Evolutionary conservation across 2,113 vertebrate genomes (phyloP).

Genomic region (Talpa occidentalis): DNA sequence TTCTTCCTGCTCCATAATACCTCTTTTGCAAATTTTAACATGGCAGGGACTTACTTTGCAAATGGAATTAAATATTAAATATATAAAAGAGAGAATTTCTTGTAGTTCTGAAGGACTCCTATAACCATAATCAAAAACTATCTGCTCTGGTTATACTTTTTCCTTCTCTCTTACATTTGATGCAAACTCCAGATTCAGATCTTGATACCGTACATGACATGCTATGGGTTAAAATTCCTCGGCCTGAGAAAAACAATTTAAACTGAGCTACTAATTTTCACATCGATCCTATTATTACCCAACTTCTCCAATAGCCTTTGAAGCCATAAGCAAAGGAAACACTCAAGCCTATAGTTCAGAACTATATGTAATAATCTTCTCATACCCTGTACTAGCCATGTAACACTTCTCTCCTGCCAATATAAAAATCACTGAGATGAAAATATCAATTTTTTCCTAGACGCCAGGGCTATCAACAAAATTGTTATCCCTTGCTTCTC

Average conservation of each 20-base stretch:
- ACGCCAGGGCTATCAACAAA: not conserved
- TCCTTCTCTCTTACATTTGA: not conserved
- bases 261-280: not conserved
- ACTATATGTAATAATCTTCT: not conserved
- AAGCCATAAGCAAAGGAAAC: constrained; percentile 31
- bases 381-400: not conserved
- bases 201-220: not conserved
- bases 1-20: not conserved
- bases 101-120: not conserved
- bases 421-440: not conserved
- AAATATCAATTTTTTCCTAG: not conserved
- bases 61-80: not conserved
- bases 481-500: not conserved
- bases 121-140: not conserved
- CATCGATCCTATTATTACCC: not conserved
- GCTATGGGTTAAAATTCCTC: not conserved
- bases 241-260: not conserved
- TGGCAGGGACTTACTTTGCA: not conserved
- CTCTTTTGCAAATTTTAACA: not conserved
- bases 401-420: not conserved
- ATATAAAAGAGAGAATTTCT: not conserved
- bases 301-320: not conserved
- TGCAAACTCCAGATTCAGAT: not conserved
- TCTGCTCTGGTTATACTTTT: not conserved
- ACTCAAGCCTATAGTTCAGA: not conserved